Percentiles rank a stretch among this genome's conserved stretches.
Evolutionary conservation across 2,888 invertebrate species (phyloP).

Genomic region (Pogonocherus hispidulus): DNA sequence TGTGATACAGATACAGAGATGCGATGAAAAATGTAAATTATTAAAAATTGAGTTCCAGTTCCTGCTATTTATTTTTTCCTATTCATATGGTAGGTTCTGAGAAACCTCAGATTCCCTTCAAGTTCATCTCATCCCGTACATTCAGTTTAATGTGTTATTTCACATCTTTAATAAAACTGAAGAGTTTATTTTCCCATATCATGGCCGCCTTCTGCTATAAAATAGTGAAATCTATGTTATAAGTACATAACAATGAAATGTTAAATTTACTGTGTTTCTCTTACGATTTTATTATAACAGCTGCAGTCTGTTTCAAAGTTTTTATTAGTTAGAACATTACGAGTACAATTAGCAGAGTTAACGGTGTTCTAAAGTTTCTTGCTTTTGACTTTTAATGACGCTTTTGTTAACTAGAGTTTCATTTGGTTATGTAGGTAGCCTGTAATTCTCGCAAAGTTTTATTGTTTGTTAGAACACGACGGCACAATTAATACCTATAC

Average conservation of each 20-base stretch:
- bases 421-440: background rate
- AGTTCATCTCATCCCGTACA: no score
- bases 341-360: background rate
- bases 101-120: no score
- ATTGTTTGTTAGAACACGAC: background rate
- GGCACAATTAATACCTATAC: no score
- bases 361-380: conserved; percentile 15
- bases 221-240: background rate
- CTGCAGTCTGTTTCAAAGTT: background rate
- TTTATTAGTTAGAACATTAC: conserved; percentile 9
- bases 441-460: background rate
- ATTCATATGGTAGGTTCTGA: no score
- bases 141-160: no score
- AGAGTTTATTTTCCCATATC: no score
- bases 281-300: background rate
- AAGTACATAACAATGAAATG: background rate
- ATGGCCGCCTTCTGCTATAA: background rate
- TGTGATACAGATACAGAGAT: no score
- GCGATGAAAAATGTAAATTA: no score
- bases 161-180: no score
- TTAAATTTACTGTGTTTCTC: background rate
- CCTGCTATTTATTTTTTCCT: no score
- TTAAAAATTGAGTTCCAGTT: no score
- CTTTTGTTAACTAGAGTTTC: background rate
- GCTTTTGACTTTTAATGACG: conserved; percentile 17